These are phyloP conservation scores for Amblyopsis hoosieri DNA, from an alignment of 2,797 vertebrate species.

Conservation along the genomic window DNA sequence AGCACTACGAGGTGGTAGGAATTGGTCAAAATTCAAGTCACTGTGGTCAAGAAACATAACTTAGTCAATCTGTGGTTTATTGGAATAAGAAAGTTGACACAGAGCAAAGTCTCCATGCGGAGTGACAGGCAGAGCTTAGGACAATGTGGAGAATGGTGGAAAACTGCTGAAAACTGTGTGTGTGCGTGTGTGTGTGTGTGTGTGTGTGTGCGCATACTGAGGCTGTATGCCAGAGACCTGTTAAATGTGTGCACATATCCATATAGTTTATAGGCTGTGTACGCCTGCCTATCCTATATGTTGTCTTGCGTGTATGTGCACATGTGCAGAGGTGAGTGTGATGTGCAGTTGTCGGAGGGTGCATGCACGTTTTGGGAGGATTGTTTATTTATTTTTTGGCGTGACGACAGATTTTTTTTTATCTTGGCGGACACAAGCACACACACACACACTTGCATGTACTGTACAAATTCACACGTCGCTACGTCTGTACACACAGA, in stretches of 20 bases:
- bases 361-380: slow-evolving; percentile 66
- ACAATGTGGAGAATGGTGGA: slow-evolving; percentile 64
- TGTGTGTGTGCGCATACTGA: slow-evolving; percentile 18
- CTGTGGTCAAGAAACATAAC: slow-evolving; percentile 28
- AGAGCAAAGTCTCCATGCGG: slow-evolving; percentile 80
- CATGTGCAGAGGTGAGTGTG: slow-evolving; percentile 25
- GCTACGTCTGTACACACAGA: slow-evolving; percentile 75
- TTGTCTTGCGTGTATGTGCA: slow-evolving; percentile 2
- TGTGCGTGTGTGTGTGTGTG: slow-evolving; percentile 8
- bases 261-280: neutral
- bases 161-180: slow-evolving; percentile 54
- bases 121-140: slow-evolving; percentile 76
- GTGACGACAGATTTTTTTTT: slow-evolving; percentile 62
- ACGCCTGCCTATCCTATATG: too few species aligned
- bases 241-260: neutral
- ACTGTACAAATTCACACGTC: slow-evolving; percentile 77
- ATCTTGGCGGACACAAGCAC: slow-evolving; percentile 62
- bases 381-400: slow-evolving; percentile 33
- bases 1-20: neutral
- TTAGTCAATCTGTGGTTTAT: slow-evolving; percentile 76
- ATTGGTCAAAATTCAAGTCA: slow-evolving; percentile 5
- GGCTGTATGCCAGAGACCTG: slow-evolving; percentile 15
- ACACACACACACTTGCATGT: slow-evolving; percentile 68
- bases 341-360: slow-evolving; percentile 61
- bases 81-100: slow-evolving; percentile 83